These are phyloP conservation scores for Notodonta ziczac DNA, from an alignment of 2,888 invertebrate species.

Conservation along the genomic window DNA sequence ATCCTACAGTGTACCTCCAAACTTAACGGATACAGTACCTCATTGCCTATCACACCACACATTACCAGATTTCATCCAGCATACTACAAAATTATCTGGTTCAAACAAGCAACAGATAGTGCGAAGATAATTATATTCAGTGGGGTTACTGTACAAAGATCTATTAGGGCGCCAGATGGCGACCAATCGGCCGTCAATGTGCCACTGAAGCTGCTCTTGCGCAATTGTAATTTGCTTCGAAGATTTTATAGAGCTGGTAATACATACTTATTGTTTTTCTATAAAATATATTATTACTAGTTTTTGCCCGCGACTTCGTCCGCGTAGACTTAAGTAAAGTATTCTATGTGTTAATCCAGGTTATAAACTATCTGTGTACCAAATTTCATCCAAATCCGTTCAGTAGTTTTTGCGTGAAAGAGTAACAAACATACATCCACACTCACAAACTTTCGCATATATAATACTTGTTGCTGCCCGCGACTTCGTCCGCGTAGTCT, in stretches of 20 bases:
- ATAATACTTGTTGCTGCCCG: no score
- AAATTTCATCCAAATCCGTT: no score
- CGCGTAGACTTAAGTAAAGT: no score
- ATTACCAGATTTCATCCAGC: conserved; percentile 11
- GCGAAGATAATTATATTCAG: conserved; percentile 9
- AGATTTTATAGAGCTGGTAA: conserved; percentile 43
- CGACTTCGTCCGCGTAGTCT: no score
- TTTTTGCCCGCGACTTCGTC: no score
- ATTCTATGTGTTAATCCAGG: no score
- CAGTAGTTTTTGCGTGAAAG: no score
- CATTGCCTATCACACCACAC: conserved; percentile 6
- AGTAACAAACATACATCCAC: no score
- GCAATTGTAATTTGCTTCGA: conserved; percentile 44
- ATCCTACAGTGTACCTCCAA: conserved; percentile 16
- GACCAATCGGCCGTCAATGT: conserved; percentile 52
- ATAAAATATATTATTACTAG: neutral
- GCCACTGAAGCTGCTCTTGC: conserved; percentile 54
- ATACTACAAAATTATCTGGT: conserved; percentile 1
- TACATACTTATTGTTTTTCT: conserved; percentile 7
- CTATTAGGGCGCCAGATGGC: conserved; percentile 57
- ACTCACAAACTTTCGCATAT: no score
- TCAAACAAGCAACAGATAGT: conserved; percentile 18
- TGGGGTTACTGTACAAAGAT: conserved; percentile 16
- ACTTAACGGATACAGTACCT: conserved; percentile 11
- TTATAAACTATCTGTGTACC: no score